Evolutionary conservation across 2,113 vertebrate species (phyloP), one percentile per base, ranked within the genome.

Genomic region (Mellivora capensis): DNA sequence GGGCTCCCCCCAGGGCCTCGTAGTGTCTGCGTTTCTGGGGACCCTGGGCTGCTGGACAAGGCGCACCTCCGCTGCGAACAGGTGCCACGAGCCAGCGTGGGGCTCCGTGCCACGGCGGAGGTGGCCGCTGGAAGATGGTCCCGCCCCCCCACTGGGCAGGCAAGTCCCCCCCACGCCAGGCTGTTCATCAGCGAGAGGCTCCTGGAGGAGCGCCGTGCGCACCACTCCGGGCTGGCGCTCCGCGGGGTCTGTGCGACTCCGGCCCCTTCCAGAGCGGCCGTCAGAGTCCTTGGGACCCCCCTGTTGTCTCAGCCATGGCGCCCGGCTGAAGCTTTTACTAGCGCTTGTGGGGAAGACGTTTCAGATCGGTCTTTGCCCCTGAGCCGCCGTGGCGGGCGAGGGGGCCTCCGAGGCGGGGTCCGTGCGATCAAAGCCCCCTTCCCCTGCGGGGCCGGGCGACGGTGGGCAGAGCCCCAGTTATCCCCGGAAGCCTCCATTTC

Each of bases 21-120:
- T 3, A 25, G 37, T 13, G 11, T 14, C 71, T 25, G 39, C 39
- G 14, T 74, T 14, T 74, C 71, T 7, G 39, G 39, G 23, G 39
- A 42, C 23, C 6, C 12, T 3, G 39, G 71, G 39, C 23, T 42
- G 71, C 11, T 13, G 71, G 39, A 11, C n/a, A 11, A n/a, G n/a
- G n/a, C 18, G 8, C 18, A 1, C n/a, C n/a, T 0, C n/a, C 4
- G n/a, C 9, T 4, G n/a, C 4, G 4, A 11, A 23, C 6, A 39
- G 37, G 4, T 6, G 37, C 69, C 20, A 1, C 6, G 6, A 23
- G 39, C 11, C 6, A 3, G 39, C 7, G 6, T 44, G 25, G 39
- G 13, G 39, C 25, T 4, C 12, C 2, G 39, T 7, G 25, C 39
- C 71, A 4, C 0, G 39, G 71, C 20, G 2, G 72, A 29, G 25